Percentiles rank a stretch among this genome's conserved stretches.
These are phyloP conservation scores for Drosophila tanythrix DNA, from an alignment of 2,888 invertebrate species.

Conservation along the genomic window DNA sequence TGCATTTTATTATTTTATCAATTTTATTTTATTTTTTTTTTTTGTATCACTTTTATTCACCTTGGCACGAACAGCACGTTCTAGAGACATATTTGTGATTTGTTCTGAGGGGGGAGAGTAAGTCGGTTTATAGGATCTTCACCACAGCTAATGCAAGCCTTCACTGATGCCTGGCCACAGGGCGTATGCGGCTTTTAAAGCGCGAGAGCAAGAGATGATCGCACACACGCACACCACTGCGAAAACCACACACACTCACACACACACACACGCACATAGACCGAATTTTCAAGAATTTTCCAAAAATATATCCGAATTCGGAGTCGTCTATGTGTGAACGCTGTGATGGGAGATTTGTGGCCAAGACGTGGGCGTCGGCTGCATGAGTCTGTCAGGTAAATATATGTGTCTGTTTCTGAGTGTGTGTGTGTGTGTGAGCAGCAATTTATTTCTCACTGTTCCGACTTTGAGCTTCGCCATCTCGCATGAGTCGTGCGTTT, in stretches of 20 bases:
- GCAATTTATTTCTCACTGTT: conserved; percentile 40
- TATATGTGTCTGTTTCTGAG: background rate
- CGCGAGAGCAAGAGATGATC: conserved; percentile 54
- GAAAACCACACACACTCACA: conserved; percentile 1
- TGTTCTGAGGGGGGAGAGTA: conserved; percentile 45
- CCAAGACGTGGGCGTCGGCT: conserved; percentile 68
- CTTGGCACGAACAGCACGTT: conserved; percentile 96
- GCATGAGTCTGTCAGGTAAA: conserved; percentile 25
- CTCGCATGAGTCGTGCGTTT: conserved; percentile 70
- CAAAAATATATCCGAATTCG: conserved; percentile 83
- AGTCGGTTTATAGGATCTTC: conserved; percentile 73
- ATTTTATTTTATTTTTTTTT: conserved; percentile 4
- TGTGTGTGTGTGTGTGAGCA: conserved; percentile 2
- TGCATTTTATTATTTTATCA: conserved; percentile 17
- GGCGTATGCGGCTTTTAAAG: conserved; percentile 83
- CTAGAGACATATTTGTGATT: conserved; percentile 91
- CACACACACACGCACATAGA: background rate
- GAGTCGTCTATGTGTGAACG: conserved; percentile 63
- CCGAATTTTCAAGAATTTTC: conserved; percentile 75
- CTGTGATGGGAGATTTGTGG: conserved; percentile 48
- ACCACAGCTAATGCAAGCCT: conserved; percentile 79
- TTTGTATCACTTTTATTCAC: conserved; percentile 86
- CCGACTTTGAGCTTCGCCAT: conserved; percentile 56
- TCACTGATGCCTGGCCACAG: conserved; percentile 82
- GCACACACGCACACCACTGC: conserved; percentile 19